Conservation (phyloP, 2,797 vertebrate genomes). For the Arnoldichthys spilopterus region DNA sequence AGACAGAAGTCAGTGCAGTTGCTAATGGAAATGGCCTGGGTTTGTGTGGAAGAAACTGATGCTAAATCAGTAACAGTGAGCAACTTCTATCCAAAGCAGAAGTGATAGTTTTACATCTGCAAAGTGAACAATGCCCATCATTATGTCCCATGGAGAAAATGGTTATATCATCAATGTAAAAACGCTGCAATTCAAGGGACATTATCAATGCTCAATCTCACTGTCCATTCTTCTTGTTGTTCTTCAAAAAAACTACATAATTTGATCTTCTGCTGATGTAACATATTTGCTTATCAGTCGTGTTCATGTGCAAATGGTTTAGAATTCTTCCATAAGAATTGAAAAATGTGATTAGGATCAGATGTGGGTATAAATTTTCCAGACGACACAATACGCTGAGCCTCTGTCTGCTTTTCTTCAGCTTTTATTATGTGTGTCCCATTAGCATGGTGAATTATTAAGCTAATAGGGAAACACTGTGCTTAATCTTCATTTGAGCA, state of each 20-base stretch:
- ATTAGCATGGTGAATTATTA: background rate
- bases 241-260: background rate
- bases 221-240: background rate
- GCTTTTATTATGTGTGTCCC: background rate
- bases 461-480: background rate
- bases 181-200: background rate
- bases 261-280: background rate
- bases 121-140: background rate
- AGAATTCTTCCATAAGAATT: background rate
- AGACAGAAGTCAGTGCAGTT: background rate
- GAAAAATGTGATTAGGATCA: constrained; percentile 1
- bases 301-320: background rate
- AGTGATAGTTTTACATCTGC: background rate
- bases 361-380: background rate
- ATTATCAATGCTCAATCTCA: background rate
- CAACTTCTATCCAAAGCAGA: background rate
- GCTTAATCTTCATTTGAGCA: constrained; percentile 11
- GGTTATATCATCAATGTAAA: background rate
- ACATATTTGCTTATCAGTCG: background rate
- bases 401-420: background rate
- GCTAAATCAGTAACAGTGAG: background rate
- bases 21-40: background rate
- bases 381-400: background rate
- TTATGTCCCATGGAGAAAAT: background rate
- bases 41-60: background rate